Base-by-base conservation (phyloP, 2,113 vertebrate genomes). In the Suricata suricatta region DNA sequence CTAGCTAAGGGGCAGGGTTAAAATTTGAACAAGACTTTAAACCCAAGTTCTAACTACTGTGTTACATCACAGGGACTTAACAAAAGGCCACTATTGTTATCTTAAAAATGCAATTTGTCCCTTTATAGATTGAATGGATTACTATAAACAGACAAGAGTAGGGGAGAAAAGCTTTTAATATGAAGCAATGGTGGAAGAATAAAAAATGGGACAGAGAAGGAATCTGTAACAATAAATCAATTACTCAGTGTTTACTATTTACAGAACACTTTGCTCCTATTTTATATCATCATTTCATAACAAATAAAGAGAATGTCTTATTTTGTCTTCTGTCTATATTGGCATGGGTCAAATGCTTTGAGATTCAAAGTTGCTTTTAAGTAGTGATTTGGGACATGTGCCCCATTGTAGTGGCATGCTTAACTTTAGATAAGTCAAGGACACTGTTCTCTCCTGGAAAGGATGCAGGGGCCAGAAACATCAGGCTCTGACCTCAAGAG, bases 11-110 rank as follows among this genome's bases (percentile, higher is more conserved):
- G 14, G 4, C 19, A 54, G 2, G 25, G 9, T 7, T 90, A 38
- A 33, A 84, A 66, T 96, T 93, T 83, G 41, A 93, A 88, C 50
- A 21, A 44, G 69, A 11, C 11, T 90, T 71, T 71, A 86, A 93
- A 96, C 12, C n/a, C 14, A 91, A 76, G 15, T 47, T 94, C 72
- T 81, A 71, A 52, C 50, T 68, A n/a, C n/a, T 74, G 5, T 79
- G 66, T 81, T 60, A 15, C 19, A 57, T 57, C 57, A 88, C 6
- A 1, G 5, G 12, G 25, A 76, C 86, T 44, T 88, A 80, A 68
- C 68, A 77, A 93, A 92, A 52, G 50, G 19, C 60, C 69, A 72
- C 47, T 25, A 11, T 16, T 66, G 23, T 82, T 33, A 47, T 72
- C 2, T 89, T 83, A 57, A 82, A 63, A 76, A 27, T 29, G 72